These are phyloP conservation scores for Streptopelia turtur DNA, from an alignment of 2,797 vertebrate genomes.

Conservation along the genomic window DNA sequence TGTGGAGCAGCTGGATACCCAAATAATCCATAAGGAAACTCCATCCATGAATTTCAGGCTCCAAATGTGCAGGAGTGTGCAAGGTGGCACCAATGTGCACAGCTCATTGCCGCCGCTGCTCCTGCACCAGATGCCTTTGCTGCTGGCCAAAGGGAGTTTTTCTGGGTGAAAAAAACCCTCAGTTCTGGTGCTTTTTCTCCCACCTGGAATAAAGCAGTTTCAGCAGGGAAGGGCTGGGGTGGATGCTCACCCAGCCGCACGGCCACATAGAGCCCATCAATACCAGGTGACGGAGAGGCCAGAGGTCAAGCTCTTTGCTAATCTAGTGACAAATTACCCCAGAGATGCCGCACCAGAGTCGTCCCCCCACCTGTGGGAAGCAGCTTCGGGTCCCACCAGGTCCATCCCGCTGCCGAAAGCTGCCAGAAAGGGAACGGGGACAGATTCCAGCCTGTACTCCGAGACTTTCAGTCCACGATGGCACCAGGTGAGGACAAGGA, in stretches of 20 bases:
- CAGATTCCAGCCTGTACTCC: not conserved
- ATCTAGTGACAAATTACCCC: conserved; percentile 29
- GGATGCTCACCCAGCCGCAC: not conserved
- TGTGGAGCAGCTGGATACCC: not conserved
- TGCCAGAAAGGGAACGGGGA: accelerated
- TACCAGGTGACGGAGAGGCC: not conserved
- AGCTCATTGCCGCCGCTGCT: accelerated
- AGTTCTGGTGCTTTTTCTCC: accelerated
- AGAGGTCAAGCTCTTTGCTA: conserved; percentile 40
- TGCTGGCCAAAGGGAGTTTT: not conserved
- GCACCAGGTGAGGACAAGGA: accelerated
- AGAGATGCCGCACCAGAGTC: not conserved
- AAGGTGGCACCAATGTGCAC: accelerated
- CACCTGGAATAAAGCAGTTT: not conserved
- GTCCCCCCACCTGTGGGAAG: not conserved
- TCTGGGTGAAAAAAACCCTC: not conserved
- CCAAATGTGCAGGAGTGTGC: accelerated
- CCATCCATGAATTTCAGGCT: not conserved
- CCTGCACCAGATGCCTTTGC: not conserved
- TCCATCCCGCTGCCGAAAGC: not conserved
- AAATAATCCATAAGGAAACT: accelerated
- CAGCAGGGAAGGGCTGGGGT: accelerated
- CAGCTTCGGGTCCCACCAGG: accelerated
- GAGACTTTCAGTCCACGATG: accelerated
- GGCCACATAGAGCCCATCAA: accelerated